A percentile compares a stretch with the other conserved stretches of the same genome.
These are phyloP conservation scores for Amblyopsis rosae DNA, from an alignment of 2,113 vertebrate species.

Conservation along the genomic window DNA sequence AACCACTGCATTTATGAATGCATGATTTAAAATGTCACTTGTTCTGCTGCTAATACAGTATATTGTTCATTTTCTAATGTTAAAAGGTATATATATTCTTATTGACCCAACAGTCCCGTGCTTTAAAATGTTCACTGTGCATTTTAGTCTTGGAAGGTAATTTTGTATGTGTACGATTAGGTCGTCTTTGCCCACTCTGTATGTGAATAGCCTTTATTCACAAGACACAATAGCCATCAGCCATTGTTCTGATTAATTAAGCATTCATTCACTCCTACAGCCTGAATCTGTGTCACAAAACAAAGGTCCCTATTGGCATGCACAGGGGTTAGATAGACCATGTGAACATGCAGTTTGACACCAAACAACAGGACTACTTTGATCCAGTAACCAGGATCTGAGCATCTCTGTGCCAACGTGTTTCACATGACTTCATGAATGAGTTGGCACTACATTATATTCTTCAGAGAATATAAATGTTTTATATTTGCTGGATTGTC, in stretches of 20 bases:
- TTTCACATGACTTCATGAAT: constrained; percentile 62
- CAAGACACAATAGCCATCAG: constrained; percentile 33
- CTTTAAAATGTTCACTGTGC: background rate
- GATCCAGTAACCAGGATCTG: constrained; percentile 44
- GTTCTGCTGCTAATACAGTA: no score
- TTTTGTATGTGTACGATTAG: constrained; percentile 6
- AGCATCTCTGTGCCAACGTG: constrained; percentile 44
- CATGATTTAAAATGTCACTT: no score
- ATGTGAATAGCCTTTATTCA: constrained; percentile 34
- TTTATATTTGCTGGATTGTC: constrained; percentile 17
- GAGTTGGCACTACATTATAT: constrained; percentile 22
- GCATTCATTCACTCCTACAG: constrained; percentile 63
- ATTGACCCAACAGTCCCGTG: no score
- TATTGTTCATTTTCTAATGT: no score
- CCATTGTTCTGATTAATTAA: constrained; percentile 69
- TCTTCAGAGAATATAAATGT: constrained; percentile 14
- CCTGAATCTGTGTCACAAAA: constrained; percentile 73
- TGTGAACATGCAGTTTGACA: constrained; percentile 57
- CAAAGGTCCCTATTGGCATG: constrained; percentile 70
- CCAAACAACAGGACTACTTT: constrained; percentile 68
- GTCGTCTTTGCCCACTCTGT: constrained; percentile 11
- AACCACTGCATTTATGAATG: no score
- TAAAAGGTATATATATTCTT: no score
- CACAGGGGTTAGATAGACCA: constrained; percentile 45
- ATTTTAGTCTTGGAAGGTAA: background rate